Evolutionary conservation across 1,140 invertebrate genomes (phyloP).

Genomic region (Drosophila takahashii): DNA sequence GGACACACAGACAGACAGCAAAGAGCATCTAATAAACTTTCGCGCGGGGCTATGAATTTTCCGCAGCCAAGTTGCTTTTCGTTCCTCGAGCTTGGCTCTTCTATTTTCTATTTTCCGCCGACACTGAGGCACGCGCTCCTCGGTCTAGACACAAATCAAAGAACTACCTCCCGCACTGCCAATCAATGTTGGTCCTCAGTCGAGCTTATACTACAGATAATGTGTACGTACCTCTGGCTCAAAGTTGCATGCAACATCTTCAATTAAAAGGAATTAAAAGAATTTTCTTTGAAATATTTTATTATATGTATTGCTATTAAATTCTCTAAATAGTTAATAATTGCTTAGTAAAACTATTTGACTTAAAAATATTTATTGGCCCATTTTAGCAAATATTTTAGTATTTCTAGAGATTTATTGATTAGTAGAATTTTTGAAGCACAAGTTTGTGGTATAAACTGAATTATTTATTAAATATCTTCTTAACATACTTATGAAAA

Average conservation of each 20-base stretch:
- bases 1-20: conserved; percentile 19
- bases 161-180: conserved; percentile 50
- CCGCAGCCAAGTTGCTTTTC: conserved; percentile 33
- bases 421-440: no score
- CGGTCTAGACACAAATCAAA: conserved; percentile 75
- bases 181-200: conserved; percentile 44
- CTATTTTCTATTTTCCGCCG: background rate
- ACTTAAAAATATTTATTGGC: no score
- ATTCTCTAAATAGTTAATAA: no score
- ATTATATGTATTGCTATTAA: background rate
- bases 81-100: conserved; percentile 10
- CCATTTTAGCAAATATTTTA: no score
- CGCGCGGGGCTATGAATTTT: conserved; percentile 50
- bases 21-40: conserved; percentile 55
- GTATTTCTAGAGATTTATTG: no score
- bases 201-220: background rate
- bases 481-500: no score
- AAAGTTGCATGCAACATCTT: conserved; percentile 23
- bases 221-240: background rate
- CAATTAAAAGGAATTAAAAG: no score
- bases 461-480: no score
- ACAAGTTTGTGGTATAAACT: no score
- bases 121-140: conserved; percentile 32
- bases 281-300: background rate
- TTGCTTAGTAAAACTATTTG: no score